Evolutionary conservation across 1,140 invertebrate genomes (phyloP), one percentile per base, ranked within the genome.

Genomic region (Rhynchophorus ferrugineus): DNA sequence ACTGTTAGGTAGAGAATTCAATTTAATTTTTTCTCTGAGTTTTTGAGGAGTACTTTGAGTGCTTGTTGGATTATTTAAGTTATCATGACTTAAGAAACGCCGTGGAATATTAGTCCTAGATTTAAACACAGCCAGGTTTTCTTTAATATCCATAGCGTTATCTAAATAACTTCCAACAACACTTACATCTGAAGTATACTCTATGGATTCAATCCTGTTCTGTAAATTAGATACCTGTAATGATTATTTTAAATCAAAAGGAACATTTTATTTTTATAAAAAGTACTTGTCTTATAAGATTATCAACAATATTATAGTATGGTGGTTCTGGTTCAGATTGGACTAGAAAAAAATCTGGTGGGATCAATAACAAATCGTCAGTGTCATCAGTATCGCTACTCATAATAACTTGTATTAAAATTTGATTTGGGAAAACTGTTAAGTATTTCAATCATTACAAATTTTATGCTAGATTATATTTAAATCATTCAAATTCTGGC

Each of bases 301-400:
- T 78, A n/a, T 77, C 76, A n/a, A 83, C 72, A 17, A 80, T 75
- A 36, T 56, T 48, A 49, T 62, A 69, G 55, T 67, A 67, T 0
- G 65, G 63, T 18, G 51, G 59, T 16, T 57, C 36, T 2, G 53
- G 19, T 42, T 46, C 56, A 11, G 46, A 49, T 35, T 56, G 36
- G 22, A 81, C 72, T 24, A 76, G 57, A 63, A 84, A 86, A 56
- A 84, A 80, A 69, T 86, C 79, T 7, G 86, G 85, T 44, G 85
- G 84, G 66, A 88, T 84, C 49, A 85, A 69, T 54, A 89, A 66
- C 49, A 89, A 72, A 58, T 85, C 77, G 70, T 89, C 85, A 3
- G 86, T 89, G 69, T 88, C 85, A 76, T 87, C 85, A 49, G 84
- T 82, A 65, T 87, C 85, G 78, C 84, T 87, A 85, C 24, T 6